phyloP scores from a whole-genome alignment of 2,113 vertebrate species.

The Psophia crepitans region DNA sequence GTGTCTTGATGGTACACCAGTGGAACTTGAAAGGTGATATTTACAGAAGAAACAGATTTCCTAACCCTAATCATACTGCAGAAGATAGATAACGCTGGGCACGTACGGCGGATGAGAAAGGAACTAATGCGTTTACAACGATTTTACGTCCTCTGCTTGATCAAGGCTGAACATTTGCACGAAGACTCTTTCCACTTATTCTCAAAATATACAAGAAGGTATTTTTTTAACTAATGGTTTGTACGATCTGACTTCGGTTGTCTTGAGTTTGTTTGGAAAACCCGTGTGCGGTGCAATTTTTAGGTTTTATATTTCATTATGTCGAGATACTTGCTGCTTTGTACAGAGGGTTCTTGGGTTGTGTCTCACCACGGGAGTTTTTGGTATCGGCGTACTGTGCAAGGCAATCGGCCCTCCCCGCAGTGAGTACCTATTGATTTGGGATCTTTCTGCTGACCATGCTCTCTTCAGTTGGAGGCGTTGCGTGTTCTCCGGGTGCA shows the following conservation, averaged over 20 bases:
- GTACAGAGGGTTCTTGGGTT: neutral
- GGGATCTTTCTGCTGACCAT: neutral
- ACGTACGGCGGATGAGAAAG: neutral
- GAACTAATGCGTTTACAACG: neutral
- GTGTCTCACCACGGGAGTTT: neutral
- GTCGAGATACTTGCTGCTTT: conserved; percentile 47
- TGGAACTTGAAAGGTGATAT: neutral
- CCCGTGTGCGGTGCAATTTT: conserved; percentile 43
- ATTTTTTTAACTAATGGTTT: conserved; percentile 76
- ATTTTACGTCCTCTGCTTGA: neutral
- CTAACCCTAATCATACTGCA: conserved; percentile 3
- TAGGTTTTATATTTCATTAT: conserved; percentile 39
- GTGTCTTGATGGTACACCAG: conserved; percentile 83
- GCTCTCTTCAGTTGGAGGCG: neutral
- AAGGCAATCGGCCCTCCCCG: neutral
- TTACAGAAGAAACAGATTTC: conserved; percentile 37
- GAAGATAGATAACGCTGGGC: conserved; percentile 5
- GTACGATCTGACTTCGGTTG: conserved; percentile 56
- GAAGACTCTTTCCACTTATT: conserved; percentile 64
- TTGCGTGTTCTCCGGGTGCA: neutral
- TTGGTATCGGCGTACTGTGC: neutral
- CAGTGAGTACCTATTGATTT: neutral
- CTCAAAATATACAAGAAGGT: conserved; percentile 66
- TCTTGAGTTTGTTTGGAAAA: conserved; percentile 55
- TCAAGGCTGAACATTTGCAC: conserved; percentile 24